Percentiles rank a stretch among this genome's conserved stretches.
phyloP scores from a whole-genome alignment of 2,113 vertebrate species.

The Chionis minor region DNA sequence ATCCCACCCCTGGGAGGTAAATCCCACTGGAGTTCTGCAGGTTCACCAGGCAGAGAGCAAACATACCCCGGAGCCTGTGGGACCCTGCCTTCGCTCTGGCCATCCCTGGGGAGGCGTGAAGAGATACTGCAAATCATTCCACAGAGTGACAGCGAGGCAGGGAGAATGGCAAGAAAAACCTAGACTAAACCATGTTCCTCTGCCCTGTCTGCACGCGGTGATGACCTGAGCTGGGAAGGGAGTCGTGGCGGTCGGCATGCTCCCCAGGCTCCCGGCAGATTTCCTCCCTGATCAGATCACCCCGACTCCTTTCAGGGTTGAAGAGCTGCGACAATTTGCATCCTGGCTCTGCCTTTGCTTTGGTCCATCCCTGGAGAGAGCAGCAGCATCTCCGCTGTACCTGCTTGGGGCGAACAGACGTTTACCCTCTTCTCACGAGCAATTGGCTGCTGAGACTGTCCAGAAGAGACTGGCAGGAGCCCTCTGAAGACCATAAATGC shows the following conservation, averaged over 20 bases:
- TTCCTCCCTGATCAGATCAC: no score
- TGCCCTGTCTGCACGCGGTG: no score
- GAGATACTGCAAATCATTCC: neutral
- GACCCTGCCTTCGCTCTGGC: neutral
- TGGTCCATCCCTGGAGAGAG: no score
- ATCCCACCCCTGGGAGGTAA: neutral
- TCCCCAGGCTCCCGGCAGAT: neutral
- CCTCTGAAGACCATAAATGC: rapidly evolving
- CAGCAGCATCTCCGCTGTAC: neutral
- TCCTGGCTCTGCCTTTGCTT: neutral
- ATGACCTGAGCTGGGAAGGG: no score
- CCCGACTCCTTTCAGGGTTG: neutral
- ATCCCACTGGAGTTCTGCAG: neutral
- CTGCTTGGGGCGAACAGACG: neutral
- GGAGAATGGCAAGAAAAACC: no score
- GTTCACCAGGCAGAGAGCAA: neutral
- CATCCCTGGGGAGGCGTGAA: no score
- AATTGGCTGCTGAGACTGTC: neutral
- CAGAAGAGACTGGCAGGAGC: neutral
- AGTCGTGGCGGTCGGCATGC: no score
- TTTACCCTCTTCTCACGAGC: no score
- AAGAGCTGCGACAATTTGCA: neutral
- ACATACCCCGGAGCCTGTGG: rapidly evolving
- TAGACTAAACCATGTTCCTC: no score
- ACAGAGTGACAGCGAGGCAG: neutral